Percentiles rank a stretch among this genome's conserved stretches.
These are phyloP conservation scores for Orycteropus afer DNA, from an alignment of 2,113 vertebrate genomes.

Conservation along the genomic window DNA sequence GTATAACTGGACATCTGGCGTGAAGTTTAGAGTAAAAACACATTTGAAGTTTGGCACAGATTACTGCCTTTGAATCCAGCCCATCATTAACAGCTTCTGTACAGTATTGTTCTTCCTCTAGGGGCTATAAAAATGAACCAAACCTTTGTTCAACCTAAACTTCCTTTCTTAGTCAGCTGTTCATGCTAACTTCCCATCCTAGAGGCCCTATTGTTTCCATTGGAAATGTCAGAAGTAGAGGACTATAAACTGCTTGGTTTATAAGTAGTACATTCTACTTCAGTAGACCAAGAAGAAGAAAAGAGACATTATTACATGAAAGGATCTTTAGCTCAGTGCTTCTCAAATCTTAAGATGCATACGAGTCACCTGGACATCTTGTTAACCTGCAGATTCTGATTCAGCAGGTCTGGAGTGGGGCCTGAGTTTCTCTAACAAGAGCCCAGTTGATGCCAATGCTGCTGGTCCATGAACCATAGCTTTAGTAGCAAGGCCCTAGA, in stretches of 20 bases:
- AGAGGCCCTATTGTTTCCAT: slow-evolving; percentile 77
- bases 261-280: slow-evolving; percentile 71
- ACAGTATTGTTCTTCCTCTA: slow-evolving; percentile 84
- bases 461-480: background rate
- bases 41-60: slow-evolving; percentile 86
- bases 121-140: slow-evolving; percentile 85
- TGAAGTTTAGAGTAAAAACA: slow-evolving; percentile 86
- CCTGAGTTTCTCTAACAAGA: background rate
- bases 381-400: background rate
- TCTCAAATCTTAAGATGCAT: background rate
- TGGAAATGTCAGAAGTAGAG: slow-evolving; percentile 73
- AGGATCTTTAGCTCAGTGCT: background rate
- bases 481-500: background rate
- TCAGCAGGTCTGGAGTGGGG: background rate
- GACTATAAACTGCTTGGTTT: slow-evolving; percentile 64
- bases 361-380: background rate
- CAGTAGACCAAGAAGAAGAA: slow-evolving; percentile 65
- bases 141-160: slow-evolving; percentile 87
- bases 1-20: slow-evolving; percentile 86
- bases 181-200: slow-evolving; percentile 81
- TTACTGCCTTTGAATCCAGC: slow-evolving; percentile 79
- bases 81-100: slow-evolving; percentile 90
- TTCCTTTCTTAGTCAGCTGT: slow-evolving; percentile 83
- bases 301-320: background rate
- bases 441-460: background rate